Conservation (phyloP, 1,140 invertebrate species). For the Magallana gigas region DNA sequence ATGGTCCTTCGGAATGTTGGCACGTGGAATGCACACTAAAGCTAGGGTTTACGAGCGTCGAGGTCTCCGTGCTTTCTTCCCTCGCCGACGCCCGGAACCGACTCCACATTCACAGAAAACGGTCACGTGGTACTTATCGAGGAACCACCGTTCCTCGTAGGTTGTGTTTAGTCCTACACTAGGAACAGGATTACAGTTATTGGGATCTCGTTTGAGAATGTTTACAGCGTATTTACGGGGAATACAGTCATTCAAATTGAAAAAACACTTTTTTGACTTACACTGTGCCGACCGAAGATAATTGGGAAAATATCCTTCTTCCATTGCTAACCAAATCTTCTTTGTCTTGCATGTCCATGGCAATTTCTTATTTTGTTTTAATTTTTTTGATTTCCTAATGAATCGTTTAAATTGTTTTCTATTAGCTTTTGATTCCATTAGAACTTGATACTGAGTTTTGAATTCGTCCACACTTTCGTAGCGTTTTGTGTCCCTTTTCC, state of each 20-base stretch:
- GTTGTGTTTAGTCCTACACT: slow-evolving; percentile 61
- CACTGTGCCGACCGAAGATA: slow-evolving; percentile 66
- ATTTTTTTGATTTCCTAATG: slow-evolving; percentile 59
- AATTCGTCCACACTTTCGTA: slow-evolving; percentile 48
- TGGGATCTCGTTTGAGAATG: slow-evolving; percentile 67
- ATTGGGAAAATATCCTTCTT: slow-evolving; percentile 65
- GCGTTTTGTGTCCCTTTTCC: slow-evolving; percentile 39
- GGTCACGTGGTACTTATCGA: slow-evolving; percentile 62
- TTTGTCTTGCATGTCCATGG: slow-evolving; percentile 70
- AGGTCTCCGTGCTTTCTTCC: slow-evolving; percentile 30
- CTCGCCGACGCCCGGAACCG: slow-evolving; percentile 39
- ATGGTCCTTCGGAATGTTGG: slow-evolving; percentile 40
- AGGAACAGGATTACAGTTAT: slow-evolving; percentile 70
- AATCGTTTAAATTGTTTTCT: slow-evolving; percentile 59
- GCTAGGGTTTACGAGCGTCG: slow-evolving; percentile 18
- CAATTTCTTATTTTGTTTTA: slow-evolving; percentile 54
- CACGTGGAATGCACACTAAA: slow-evolving; percentile 41
- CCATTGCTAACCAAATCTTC: slow-evolving; percentile 54
- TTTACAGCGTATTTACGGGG: slow-evolving; percentile 67
- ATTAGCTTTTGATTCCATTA: slow-evolving; percentile 62
- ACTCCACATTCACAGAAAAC: slow-evolving; percentile 69
- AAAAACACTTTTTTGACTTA: slow-evolving; percentile 68
- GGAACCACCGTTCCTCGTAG: slow-evolving; percentile 69
- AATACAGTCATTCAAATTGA: slow-evolving; percentile 68
- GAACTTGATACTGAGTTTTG: slow-evolving; percentile 54